Base-by-base conservation (phyloP, 53 echinoderm and acorn worm species). In the Paracentrotus lividus region DNA sequence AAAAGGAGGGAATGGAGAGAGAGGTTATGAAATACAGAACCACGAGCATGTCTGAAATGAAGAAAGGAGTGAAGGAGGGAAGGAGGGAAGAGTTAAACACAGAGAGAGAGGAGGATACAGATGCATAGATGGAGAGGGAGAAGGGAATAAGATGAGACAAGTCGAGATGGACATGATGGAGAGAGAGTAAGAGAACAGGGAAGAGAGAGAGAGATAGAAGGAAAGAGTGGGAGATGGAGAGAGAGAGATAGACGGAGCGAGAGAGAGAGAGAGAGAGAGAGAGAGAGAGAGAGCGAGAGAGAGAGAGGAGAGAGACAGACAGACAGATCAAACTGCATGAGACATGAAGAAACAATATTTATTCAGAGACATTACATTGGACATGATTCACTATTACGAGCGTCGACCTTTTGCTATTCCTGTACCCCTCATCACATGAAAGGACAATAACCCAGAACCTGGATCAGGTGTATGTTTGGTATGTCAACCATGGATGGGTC, bases 1-100 rank as follows among this genome's bases (percentile, higher is more conserved):
- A n/a, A n/a, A n/a, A n/a, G n/a, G n/a, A n/a, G 20, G 33, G 81
- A 47, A 78, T 10, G 47, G 44, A 81, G 81, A 81, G 81, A 81
- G 8, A 14, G 13, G 10, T 2, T 1, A 45, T 47, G 26, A 29
- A 15, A 36, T 77, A 67, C 20, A 72, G 40, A 72, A 5, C 27
- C 64, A 18, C 18, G 12, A 38, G 72, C 3, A 20, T 72, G 38
- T 67, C 67, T 5, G 31, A 36, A 72, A 38, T 9, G 72, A 20
- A 72, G 72, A 12, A 38, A 72, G 34, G 38, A 38, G 8, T 18
- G 72, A 38, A 5, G 18, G 14, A 72, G 36, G 38, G 38, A 21
- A 26, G 18, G 60, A 60, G 23, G 18, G 60, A 24, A 61, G 24
- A 26, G 61, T n/a, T n/a, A n/a, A n/a, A 60, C 6, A 60, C 23